Evolutionary conservation across 2,888 invertebrate species (phyloP).

Genomic region (Linnaemya vulpina): DNA sequence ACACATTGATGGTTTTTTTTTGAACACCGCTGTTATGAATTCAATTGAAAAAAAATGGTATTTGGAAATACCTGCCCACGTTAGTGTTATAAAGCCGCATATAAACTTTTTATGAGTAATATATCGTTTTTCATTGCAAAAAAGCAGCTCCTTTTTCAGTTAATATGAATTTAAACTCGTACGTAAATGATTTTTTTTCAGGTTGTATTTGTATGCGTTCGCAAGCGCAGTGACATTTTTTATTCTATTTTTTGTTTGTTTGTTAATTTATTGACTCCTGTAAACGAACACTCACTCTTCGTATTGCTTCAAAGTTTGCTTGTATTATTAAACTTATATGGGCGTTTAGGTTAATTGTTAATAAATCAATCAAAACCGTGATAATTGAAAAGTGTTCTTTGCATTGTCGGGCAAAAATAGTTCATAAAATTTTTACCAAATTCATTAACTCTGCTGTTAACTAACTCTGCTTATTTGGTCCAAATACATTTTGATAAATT

Average conservation of each 20-base stretch:
- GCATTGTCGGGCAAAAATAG: too few species aligned
- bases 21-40: neutral
- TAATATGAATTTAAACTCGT: neutral
- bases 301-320: slow-evolving; percentile 36
- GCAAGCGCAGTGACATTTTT: neutral
- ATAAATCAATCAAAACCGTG: neutral
- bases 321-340: neutral
- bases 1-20: too few species aligned
- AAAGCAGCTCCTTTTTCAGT: slow-evolving; percentile 30
- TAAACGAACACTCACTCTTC: slow-evolving; percentile 33
- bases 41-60: neutral
- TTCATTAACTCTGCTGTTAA: too few species aligned
- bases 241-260: slow-evolving; percentile 18
- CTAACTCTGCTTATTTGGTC: too few species aligned
- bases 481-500: too few species aligned
- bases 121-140: slow-evolving; percentile 13
- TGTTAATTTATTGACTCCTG: slow-evolving; percentile 19
- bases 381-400: neutral
- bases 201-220: neutral
- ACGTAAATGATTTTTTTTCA: neutral
- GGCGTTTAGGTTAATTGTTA: slow-evolving; percentile 9
- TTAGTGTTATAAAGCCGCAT: neutral
- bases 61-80: neutral
- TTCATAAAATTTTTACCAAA: too few species aligned
- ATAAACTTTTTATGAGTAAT: slow-evolving; percentile 30